Percentiles rank a stretch among this genome's conserved stretches.
Conservation (phyloP, 2,888 invertebrate genomes). For the Eilema sororculum region DNA sequence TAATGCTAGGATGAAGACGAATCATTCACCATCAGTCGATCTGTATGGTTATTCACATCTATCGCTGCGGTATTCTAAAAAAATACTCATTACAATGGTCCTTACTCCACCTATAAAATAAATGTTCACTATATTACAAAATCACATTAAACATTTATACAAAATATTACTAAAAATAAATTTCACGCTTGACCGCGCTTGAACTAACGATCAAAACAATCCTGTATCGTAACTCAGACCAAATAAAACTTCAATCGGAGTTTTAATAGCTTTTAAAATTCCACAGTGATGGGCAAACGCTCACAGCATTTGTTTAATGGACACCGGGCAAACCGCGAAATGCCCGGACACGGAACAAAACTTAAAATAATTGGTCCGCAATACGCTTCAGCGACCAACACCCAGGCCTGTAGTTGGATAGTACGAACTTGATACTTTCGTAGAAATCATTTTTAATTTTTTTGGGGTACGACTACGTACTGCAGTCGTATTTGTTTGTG, state of each 20-base stretch:
- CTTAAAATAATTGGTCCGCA: slow-evolving; percentile 85
- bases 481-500: not conserved
- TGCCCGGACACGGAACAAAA: slow-evolving; percentile 84
- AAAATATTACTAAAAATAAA: not conserved
- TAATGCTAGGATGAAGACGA: not conserved
- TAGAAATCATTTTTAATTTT: not conserved
- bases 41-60: not conserved
- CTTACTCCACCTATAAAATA: not conserved
- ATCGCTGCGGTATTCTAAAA: not conserved
- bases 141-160: not conserved
- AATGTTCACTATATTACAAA: not conserved
- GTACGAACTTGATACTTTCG: slow-evolving; percentile 63
- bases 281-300: slow-evolving; percentile 58
- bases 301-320: slow-evolving; percentile 76
- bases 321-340: slow-evolving; percentile 78
- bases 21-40: not conserved
- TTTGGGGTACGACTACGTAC: not conserved
- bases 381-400: slow-evolving; percentile 69
- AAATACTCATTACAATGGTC: too few relatives aligned
- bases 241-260: slow-evolving; percentile 65
- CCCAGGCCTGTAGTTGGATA: slow-evolving; percentile 38
- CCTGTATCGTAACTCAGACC: slow-evolving; percentile 47
- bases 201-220: slow-evolving; percentile 39
- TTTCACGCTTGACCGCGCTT: slow-evolving; percentile 23
- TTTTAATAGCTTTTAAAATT: slow-evolving; percentile 73